A percentile compares a stretch with the other conserved stretches of the same genome.
phyloP scores from a whole-genome alignment of 2,113 vertebrate genomes.

The Alces alces region DNA sequence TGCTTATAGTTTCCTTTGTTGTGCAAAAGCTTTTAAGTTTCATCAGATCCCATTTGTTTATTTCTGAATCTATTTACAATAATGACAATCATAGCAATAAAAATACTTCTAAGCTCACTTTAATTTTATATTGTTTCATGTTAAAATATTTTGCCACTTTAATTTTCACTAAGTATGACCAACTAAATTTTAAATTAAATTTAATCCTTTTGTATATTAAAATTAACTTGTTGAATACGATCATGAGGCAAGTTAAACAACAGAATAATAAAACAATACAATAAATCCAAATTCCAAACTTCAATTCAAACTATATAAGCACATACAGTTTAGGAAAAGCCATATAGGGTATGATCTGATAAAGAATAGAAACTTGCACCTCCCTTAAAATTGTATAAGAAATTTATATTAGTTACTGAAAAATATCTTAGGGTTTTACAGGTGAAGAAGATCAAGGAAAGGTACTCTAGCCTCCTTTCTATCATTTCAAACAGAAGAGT shows the following conservation, averaged over 20 bases:
- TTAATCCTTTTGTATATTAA: background rate
- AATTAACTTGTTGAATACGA: background rate
- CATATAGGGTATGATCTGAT: background rate
- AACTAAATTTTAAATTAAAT: background rate
- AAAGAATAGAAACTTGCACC: background rate
- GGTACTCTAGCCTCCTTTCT: background rate
- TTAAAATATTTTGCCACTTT: background rate
- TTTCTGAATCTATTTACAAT: background rate
- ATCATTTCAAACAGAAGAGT: background rate
- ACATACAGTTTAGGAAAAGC: background rate
- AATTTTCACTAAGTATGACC: background rate
- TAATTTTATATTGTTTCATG: background rate
- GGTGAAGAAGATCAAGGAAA: background rate
- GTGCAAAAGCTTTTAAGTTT: too few species aligned
- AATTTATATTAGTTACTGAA: background rate
- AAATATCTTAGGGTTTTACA: background rate
- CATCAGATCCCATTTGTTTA: too few species aligned
- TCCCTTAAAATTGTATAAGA: background rate
- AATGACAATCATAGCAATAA: background rate
- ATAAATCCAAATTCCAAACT: background rate
- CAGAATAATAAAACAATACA: background rate
- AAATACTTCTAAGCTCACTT: background rate
- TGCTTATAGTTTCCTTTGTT: too few species aligned
- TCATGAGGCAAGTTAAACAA: background rate
- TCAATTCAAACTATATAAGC: background rate